Conservation (phyloP, 2,888 invertebrate species). For the Plebejus anna region DNA sequence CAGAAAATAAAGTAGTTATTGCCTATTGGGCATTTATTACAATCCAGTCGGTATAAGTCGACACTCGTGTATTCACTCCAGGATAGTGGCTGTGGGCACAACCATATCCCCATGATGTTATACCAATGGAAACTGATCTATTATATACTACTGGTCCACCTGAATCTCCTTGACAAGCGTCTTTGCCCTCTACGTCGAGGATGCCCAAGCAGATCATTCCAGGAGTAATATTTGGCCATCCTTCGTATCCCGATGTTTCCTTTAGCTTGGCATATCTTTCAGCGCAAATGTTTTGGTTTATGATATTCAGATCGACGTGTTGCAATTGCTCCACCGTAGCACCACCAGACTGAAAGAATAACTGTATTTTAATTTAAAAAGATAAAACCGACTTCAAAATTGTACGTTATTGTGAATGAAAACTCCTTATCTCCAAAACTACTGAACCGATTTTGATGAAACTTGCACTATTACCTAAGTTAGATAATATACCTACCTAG, state of each 20-base stretch:
- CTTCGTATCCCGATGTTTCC: slow-evolving; percentile 42
- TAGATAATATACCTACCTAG: no score
- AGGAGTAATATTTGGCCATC: slow-evolving; percentile 45
- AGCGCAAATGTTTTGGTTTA: slow-evolving; percentile 47
- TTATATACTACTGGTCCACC: slow-evolving; percentile 42
- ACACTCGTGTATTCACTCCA: slow-evolving; percentile 24
- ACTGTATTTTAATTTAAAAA: no score
- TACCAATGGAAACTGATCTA: slow-evolving; percentile 51
- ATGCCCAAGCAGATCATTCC: slow-evolving; percentile 58
- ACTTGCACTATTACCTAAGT: no score
- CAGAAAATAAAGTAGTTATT: neutral
- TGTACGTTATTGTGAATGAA: no score
- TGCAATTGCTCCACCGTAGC: slow-evolving; percentile 18
- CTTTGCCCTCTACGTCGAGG: slow-evolving; percentile 48
- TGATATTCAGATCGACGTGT: slow-evolving; percentile 41
- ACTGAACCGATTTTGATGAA: no score
- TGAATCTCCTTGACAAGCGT: slow-evolving; percentile 48
- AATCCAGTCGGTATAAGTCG: slow-evolving; percentile 22
- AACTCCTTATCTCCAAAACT: no score
- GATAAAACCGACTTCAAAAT: no score
- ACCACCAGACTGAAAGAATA: slow-evolving; percentile 14
- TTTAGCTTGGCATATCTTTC: slow-evolving; percentile 48
- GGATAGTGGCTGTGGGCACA: slow-evolving; percentile 19
- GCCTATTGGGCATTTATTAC: neutral
- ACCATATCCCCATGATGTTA: slow-evolving; percentile 56